phyloP scores from a whole-genome alignment of 2,113 vertebrate species.

The Mellivora capensis region DNA sequence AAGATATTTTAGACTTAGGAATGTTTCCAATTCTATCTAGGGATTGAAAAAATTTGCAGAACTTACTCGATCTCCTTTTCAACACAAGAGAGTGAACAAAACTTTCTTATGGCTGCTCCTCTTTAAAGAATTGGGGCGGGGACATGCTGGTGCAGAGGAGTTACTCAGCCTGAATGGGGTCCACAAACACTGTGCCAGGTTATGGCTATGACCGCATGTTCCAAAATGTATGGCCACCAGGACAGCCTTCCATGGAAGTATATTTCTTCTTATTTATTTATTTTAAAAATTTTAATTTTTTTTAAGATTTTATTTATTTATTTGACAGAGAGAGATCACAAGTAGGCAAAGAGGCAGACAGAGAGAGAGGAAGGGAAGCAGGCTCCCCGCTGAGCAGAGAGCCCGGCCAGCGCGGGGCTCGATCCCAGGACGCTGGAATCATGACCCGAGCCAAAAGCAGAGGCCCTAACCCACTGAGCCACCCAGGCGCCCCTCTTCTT shows the following conservation, averaged over 20 bases:
- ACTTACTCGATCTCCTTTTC: background rate
- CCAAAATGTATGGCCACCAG: background rate
- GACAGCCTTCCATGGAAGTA: background rate
- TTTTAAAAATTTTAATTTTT: too few species aligned
- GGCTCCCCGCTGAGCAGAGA: too few species aligned
- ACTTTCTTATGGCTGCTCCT: background rate
- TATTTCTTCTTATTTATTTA: background rate
- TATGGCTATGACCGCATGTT: rapidly evolving
- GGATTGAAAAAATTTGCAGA: background rate
- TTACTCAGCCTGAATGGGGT: background rate
- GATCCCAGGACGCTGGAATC: too few species aligned
- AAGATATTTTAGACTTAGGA: background rate
- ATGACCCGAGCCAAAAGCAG: too few species aligned
- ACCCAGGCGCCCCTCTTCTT: background rate
- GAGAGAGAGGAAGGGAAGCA: too few species aligned
- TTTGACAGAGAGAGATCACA: too few species aligned
- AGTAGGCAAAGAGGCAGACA: too few species aligned
- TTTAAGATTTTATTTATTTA: too few species aligned
- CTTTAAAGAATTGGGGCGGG: background rate
- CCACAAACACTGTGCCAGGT: too few species aligned
- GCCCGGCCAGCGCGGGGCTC: rapidly evolving
- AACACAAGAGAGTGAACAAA: background rate
- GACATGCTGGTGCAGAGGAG: rapidly evolving
- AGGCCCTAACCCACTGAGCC: too few species aligned
- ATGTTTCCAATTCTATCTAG: background rate